Evolutionary conservation across 2,888 invertebrate genomes (phyloP), one percentile per base, ranked within the genome.

Genomic region (Parnassius glacialis): DNA sequence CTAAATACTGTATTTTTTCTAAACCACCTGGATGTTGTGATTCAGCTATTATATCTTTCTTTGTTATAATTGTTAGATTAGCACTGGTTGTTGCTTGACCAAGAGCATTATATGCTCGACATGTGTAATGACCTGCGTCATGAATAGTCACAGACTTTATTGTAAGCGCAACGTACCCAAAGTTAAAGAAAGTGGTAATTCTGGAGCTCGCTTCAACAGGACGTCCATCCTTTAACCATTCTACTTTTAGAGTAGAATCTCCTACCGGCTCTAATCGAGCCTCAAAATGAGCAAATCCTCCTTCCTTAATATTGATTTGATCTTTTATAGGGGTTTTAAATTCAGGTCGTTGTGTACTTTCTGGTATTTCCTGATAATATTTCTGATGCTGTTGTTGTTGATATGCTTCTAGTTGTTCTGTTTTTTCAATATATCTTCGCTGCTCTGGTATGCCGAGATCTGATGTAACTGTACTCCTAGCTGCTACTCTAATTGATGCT

Each of bases 241-340:
- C 97, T 50, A 98, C 97, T 82, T 93, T 94, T 76, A 98, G 93
- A 56, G 96, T 96, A 5, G 97, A 94, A 85, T 98, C 98, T 56
- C 97, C 97, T 67, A 97, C 93, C 62, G 98, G 98, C 85, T 98
- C 98, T 56, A 98, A 93, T 69, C 98, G 95, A 71, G 98, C 97
- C 92, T 98, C 98, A 78, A 98, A 98, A 81, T 98, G 98, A 70
- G 98, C 97, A 78, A 97, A 97, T 70, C 97, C 97, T 70, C 97
- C 97, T 92, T 98, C 98, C 76, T 96, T 95, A 76, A 97, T 94
- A 78, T 95, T 95, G 59, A 94, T 87, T 90, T 97, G 97, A 87
- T 97, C 96, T 84, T 96, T 96, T 68, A 97, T 96, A 52, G 96
- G 97, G 43, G 96, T 95, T 86, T 97, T 97, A 83, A 97, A 97